phyloP scores from a whole-genome alignment of 2,797 vertebrate genomes.

The Merluccius polli region DNA sequence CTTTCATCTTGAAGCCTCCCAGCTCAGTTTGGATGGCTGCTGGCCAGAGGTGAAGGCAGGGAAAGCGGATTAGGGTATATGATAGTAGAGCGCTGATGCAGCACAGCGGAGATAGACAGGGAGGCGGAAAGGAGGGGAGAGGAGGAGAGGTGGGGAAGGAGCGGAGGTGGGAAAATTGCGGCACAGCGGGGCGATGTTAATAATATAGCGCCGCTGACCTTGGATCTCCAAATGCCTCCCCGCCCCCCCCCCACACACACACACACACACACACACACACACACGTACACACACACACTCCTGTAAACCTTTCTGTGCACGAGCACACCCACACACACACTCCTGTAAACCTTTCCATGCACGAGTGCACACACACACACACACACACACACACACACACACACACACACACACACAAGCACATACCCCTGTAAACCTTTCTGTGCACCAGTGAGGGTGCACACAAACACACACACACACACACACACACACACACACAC shows the following conservation, averaged over 20 bases:
- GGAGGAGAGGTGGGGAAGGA: conserved; percentile 9
- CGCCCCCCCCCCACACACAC: background rate
- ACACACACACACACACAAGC: too few species aligned
- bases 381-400: too few species aligned
- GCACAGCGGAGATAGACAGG: conserved; percentile 52
- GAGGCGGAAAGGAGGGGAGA: conserved; percentile 16
- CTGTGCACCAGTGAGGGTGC: too few species aligned
- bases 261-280: background rate
- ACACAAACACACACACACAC: too few species aligned
- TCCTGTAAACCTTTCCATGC: background rate
- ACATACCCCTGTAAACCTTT: too few species aligned
- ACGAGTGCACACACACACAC: conserved; percentile 2
- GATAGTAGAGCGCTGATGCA: conserved; percentile 63
- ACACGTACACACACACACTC: background rate
- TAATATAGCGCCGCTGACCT: background rate
- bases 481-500: conserved; percentile 28
- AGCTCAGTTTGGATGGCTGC: conserved; percentile 26
- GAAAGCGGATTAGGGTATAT: conserved; percentile 58
- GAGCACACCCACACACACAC: conserved; percentile 38
- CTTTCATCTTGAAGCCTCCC: conserved; percentile 36
- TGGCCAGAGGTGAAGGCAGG: conserved; percentile 42
- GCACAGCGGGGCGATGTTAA: background rate
- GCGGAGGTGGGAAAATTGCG: conserved; percentile 46
- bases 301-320: background rate
- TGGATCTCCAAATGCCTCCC: background rate